These are phyloP conservation scores for Hassar affinis DNA, from an alignment of 2,113 vertebrate species.

Conservation along the genomic window DNA sequence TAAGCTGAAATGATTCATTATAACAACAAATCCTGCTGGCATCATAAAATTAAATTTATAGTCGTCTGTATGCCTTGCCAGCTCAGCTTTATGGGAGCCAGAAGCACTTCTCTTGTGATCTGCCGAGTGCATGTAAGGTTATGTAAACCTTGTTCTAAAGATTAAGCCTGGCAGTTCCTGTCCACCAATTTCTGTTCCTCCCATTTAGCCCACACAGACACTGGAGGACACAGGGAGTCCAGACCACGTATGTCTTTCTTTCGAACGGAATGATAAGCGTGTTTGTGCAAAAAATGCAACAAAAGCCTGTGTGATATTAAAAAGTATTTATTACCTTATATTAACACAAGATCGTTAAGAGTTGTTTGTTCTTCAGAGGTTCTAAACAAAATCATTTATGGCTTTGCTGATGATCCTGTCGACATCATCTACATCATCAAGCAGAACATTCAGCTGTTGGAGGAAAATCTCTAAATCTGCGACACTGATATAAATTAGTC, in stretches of 20 bases:
- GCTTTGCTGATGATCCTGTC: not conserved
- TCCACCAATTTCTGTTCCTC: constrained; percentile 47
- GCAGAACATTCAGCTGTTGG: not conserved
- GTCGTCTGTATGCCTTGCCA: constrained; percentile 58
- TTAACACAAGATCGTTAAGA: not conserved
- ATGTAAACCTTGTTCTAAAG: constrained; percentile 51
- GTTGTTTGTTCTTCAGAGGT: not conserved
- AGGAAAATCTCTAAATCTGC: not conserved
- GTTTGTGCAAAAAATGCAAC: too few relatives aligned
- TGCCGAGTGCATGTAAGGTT: constrained; percentile 55
- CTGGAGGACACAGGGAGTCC: constrained; percentile 19
- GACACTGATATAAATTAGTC: not conserved
- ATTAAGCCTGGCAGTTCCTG: constrained; percentile 50
- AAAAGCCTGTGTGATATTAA: constrained; percentile 7
- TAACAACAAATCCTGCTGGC: constrained; percentile 61
- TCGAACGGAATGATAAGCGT: constrained; percentile 18
- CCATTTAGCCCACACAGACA: constrained; percentile 53
- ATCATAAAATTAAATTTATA: constrained; percentile 66
- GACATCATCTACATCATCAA: not conserved
- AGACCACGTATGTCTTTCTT: constrained; percentile 18
- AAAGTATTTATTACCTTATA: not conserved
- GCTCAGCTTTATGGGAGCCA: constrained; percentile 63
- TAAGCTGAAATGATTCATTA: constrained; percentile 56
- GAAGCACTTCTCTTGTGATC: constrained; percentile 48
- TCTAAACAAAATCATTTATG: not conserved